A percentile compares a stretch with the other conserved stretches of the same genome.
Conservation (phyloP, 2,797 vertebrate genomes). For the Poecilia gillii region DNA sequence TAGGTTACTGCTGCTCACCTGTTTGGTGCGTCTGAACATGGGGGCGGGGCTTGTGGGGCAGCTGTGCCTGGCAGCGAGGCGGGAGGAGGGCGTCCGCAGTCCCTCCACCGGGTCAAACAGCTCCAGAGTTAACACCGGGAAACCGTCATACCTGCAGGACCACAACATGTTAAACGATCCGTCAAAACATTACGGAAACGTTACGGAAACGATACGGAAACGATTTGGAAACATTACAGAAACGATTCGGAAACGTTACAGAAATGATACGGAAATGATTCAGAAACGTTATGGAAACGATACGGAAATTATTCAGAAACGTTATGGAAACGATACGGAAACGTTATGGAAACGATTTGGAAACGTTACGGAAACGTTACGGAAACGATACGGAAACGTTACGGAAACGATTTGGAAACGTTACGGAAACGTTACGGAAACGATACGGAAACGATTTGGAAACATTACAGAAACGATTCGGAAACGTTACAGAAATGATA, state of each 20-base stretch:
- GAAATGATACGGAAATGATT: too few relatives aligned
- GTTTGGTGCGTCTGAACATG: slow-evolving; percentile 97
- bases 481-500: not conserved
- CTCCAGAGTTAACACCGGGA: slow-evolving; percentile 91
- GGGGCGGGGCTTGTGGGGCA: slow-evolving; percentile 93
- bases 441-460: too few relatives aligned
- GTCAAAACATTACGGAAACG: not conserved
- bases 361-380: not conserved
- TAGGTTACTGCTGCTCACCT: slow-evolving; percentile 80
- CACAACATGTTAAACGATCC: not conserved
- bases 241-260: not conserved
- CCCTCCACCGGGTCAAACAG: slow-evolving; percentile 92
- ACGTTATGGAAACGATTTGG: not conserved
- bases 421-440: too few relatives aligned
- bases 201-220: too few relatives aligned
- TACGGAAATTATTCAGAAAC: too few relatives aligned
- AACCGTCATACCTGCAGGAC: slow-evolving; percentile 89
- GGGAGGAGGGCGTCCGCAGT: slow-evolving; percentile 80
- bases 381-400: not conserved
- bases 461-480: too few relatives aligned
- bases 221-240: too few relatives aligned
- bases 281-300: too few relatives aligned
- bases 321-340: too few relatives aligned
- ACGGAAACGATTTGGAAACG: too few relatives aligned
- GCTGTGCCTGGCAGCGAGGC: slow-evolving; percentile 86